Conservation (phyloP, 2,888 invertebrate species). For the Xestoiulus laeticollis region DNA sequence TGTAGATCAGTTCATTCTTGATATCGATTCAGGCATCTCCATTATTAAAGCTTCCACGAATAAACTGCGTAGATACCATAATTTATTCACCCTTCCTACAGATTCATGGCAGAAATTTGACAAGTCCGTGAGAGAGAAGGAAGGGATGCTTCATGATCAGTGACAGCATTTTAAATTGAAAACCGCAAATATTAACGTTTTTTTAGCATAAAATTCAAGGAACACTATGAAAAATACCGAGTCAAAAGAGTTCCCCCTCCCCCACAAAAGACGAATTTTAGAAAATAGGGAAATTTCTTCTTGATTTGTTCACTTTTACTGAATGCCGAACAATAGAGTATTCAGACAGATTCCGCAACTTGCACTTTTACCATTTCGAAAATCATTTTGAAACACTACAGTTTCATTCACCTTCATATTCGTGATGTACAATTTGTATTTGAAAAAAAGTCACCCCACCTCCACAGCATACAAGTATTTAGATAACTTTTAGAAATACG, state of each 20-base stretch:
- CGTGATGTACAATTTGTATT: neutral
- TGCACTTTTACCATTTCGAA: neutral
- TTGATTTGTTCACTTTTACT: neutral
- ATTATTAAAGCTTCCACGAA: constrained; percentile 20
- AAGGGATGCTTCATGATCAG: neutral
- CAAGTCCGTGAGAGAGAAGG: neutral
- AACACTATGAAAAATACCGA: neutral
- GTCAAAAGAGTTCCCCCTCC: neutral
- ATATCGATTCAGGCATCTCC: constrained; percentile 12
- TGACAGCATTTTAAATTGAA: constrained; percentile 12
- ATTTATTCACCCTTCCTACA: constrained; percentile 3
- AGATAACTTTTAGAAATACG: too few species aligned
- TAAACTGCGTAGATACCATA: neutral
- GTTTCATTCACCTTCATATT: neutral
- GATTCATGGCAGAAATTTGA: constrained; percentile 2
- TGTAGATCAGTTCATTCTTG: constrained; percentile 26
- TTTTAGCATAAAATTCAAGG: neutral
- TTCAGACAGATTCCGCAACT: too few species aligned
- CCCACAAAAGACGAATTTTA: neutral
- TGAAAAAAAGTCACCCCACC: too few species aligned
- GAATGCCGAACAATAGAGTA: neutral
- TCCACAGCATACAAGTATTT: too few species aligned
- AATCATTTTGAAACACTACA: neutral
- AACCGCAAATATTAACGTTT: constrained; percentile 4
- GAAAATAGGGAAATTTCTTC: neutral